phyloP scores from a whole-genome alignment of 1,140 invertebrate genomes.

The Conus ventricosus region DNA sequence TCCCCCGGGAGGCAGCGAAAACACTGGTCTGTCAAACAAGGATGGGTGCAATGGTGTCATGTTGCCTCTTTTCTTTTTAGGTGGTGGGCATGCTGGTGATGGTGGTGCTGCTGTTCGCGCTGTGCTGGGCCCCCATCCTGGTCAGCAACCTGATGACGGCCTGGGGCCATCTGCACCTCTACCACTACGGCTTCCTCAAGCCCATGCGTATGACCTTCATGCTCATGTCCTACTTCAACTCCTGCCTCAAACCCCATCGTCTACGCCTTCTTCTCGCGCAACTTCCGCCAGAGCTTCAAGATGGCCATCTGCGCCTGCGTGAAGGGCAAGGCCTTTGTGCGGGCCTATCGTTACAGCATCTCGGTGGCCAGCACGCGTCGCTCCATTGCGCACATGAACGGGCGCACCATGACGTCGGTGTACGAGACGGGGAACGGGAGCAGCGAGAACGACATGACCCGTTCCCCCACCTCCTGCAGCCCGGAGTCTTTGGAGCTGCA shows the following conservation, averaged over 20 bases:
- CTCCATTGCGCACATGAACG: conserved; percentile 39
- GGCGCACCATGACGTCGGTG: conserved; percentile 20
- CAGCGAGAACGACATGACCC: conserved; percentile 30
- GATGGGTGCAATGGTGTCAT: too few species aligned
- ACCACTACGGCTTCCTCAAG: conserved; percentile 77
- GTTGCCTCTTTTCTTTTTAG: conserved; percentile 51
- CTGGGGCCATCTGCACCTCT: conserved; percentile 77
- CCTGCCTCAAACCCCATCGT: conserved; percentile 86
- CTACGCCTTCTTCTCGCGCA: conserved; percentile 88
- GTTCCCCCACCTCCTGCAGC: conserved; percentile 14
- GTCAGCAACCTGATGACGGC: conserved; percentile 73
- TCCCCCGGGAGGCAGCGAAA: too few species aligned
- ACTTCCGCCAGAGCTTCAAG: conserved; percentile 82
- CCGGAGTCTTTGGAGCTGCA: conserved; percentile 25
- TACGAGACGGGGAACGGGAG: conserved; percentile 19
- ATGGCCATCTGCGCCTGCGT: conserved; percentile 73
- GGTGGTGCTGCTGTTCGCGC: conserved; percentile 75
- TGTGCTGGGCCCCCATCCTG: conserved; percentile 77
- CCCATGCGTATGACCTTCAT: conserved; percentile 81
- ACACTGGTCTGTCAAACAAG: too few species aligned
- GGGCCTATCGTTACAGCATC: conserved; percentile 52
- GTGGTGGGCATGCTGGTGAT: conserved; percentile 76
- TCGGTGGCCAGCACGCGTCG: conserved; percentile 46
- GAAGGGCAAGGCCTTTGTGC: conserved; percentile 53
- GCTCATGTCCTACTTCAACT: conserved; percentile 77